These are phyloP conservation scores for Mus pahari DNA, from an alignment of 2,113 vertebrate species.

Conservation along the genomic window DNA sequence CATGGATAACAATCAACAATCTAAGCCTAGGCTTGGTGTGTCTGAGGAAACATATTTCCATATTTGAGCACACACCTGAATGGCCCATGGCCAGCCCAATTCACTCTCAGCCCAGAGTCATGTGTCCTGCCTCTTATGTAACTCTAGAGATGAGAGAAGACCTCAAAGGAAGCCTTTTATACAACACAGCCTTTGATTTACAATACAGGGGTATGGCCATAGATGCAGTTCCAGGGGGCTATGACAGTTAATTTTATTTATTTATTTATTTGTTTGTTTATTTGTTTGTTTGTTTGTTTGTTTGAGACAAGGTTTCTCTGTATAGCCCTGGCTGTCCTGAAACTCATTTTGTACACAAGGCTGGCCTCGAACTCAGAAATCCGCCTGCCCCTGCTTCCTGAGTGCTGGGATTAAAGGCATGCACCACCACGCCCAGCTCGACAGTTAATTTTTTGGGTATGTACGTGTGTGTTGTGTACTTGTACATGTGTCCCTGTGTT, in stretches of 20 bases:
- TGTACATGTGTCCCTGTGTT: background rate
- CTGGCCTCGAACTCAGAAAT: too few species aligned
- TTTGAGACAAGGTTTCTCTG: too few species aligned
- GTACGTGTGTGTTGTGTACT: background rate
- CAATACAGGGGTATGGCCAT: background rate
- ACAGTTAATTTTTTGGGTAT: background rate
- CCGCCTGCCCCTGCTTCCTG: too few species aligned
- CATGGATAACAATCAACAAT: too few species aligned
- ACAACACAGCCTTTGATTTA: background rate
- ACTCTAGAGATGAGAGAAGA: background rate
- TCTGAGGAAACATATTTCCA: too few species aligned
- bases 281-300: too few species aligned
- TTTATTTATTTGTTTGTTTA: too few species aligned
- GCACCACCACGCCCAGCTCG: too few species aligned
- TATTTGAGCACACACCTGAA: background rate
- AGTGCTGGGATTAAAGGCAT: too few species aligned
- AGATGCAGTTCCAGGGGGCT: background rate
- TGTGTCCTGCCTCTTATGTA: background rate
- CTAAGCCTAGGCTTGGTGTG: background rate
- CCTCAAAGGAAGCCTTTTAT: background rate
- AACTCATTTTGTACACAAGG: too few species aligned
- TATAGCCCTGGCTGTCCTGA: too few species aligned
- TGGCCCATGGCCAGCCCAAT: too few species aligned
- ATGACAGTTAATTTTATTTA: background rate
- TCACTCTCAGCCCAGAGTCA: background rate